These are phyloP conservation scores for Odontamblyopus lacepedii DNA, from an alignment of 2,797 vertebrate genomes.

Conservation along the genomic window DNA sequence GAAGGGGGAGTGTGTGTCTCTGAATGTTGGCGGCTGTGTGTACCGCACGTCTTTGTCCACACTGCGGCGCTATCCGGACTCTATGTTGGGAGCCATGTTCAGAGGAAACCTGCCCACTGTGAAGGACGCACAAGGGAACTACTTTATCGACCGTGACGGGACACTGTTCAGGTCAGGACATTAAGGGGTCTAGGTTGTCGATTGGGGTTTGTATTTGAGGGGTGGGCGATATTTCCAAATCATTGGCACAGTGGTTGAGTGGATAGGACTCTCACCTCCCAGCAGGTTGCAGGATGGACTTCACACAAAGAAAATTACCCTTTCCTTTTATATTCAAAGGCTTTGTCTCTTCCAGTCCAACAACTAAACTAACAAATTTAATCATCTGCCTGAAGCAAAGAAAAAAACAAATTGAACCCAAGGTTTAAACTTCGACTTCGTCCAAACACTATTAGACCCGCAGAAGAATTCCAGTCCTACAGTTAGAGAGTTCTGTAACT, in stretches of 20 bases:
- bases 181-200: not conserved
- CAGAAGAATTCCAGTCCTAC: not conserved
- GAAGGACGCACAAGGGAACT: slow-evolving; percentile 88
- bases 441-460: not conserved
- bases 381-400: no score
- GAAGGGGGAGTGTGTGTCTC: slow-evolving; percentile 92
- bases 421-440: no score
- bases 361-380: no score
- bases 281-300: no score
- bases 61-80: slow-evolving; percentile 90
- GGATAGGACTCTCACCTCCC: no score
- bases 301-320: no score
- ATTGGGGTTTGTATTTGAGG: not conserved
- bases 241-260: not conserved
- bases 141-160: slow-evolving; percentile 94
- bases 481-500: not conserved
- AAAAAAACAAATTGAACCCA: no score
- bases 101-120: slow-evolving; percentile 90
- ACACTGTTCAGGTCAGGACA: slow-evolving; percentile 81
- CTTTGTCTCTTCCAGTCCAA: no score
- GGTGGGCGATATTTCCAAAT: not conserved
- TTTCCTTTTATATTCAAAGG: no score
- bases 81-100: slow-evolving; percentile 95
- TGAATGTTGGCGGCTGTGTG: slow-evolving; percentile 92
- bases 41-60: slow-evolving; percentile 91